Percentiles rank a stretch among this genome's conserved stretches.
These are phyloP conservation scores for Megalops cyprinoides DNA, from an alignment of 2,797 vertebrate species.

Conservation along the genomic window DNA sequence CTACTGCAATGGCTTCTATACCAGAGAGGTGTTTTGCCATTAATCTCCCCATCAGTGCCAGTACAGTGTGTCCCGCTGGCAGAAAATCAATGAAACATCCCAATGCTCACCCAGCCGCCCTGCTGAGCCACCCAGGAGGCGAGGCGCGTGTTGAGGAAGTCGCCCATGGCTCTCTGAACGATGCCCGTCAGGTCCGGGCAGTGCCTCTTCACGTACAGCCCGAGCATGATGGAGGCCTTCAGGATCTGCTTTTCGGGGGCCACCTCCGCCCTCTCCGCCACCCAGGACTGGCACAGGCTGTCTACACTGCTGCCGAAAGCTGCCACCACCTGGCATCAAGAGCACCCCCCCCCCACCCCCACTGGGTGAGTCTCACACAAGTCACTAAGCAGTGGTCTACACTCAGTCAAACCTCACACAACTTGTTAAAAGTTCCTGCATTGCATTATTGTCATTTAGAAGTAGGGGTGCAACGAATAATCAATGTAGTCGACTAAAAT, in stretches of 20 bases:
- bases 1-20: neutral
- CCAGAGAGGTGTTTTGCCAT: neutral
- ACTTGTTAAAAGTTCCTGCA: too few relatives aligned
- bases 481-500: too few relatives aligned
- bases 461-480: too few relatives aligned
- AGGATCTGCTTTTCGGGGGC: slow-evolving; percentile 67
- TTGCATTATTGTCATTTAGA: too few relatives aligned
- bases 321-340: slow-evolving; percentile 48
- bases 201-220: slow-evolving; percentile 56
- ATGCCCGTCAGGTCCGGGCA: slow-evolving; percentile 50
- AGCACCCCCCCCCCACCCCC: too few relatives aligned
- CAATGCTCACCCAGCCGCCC: slow-evolving; percentile 76
- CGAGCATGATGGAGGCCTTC: slow-evolving; percentile 54
- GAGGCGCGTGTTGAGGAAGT: slow-evolving; percentile 58
- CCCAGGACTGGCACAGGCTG: slow-evolving; percentile 42
- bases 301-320: slow-evolving; percentile 55
- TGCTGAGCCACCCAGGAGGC: slow-evolving; percentile 59
- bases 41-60: neutral
- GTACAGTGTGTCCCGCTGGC: neutral
- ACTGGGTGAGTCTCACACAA: too few relatives aligned
- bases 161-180: slow-evolving; percentile 33
- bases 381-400: neutral
- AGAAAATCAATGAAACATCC: neutral
- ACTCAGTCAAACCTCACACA: neutral
- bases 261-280: slow-evolving; percentile 47